Evolutionary conservation across 2,797 vertebrate genomes (phyloP), one percentile per base, ranked within the genome.

Genomic region (Menidia menidia): DNA sequence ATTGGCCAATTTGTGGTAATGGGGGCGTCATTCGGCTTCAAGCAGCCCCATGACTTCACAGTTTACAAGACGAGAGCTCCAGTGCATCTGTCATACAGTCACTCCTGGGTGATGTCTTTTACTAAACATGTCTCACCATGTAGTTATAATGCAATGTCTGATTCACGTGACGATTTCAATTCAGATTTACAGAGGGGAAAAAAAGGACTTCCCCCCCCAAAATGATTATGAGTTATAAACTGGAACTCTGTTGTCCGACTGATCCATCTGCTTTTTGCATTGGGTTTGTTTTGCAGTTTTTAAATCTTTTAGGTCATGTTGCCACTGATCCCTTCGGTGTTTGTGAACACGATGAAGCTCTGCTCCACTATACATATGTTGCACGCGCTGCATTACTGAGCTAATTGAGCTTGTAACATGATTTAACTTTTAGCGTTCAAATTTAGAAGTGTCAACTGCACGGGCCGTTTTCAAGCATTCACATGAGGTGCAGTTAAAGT

Each of bases 1-100:
- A 95, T 96, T 96, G 95, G 96, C 81, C 88, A 85, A 72, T 85
- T 80, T 51, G 82, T 56, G 90, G 88, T 94, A 93, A 97, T 94
- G 95, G 87, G 86, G 90, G 91, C 90, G 91, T 92, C 82, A 84
- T 85, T 83, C 66, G 85, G 86, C 88, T 84, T 86, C 88, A 86
- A 90, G 89, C 84, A 88, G 90, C 90, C 91, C 90, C 86, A 89
- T 92, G 92, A 93, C 92, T 92, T 92, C 92, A 92, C 90, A 90
- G 88, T 90, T 92, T 91, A 92, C 89, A 88, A 92, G 87, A 92
- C 88, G 86, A 91, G 86, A 89, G 89, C 87, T 78, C 64, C 75
- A 57, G 66, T 84, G 82, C 83, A 75, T 90, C 89, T 90, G 89
- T 92, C 88, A 92, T 55, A 56, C 78, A 78, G 70, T 86, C 79